These are phyloP conservation scores for Amphiprion percula DNA, from an alignment of 2,113 vertebrate species.

Conservation along the genomic window DNA sequence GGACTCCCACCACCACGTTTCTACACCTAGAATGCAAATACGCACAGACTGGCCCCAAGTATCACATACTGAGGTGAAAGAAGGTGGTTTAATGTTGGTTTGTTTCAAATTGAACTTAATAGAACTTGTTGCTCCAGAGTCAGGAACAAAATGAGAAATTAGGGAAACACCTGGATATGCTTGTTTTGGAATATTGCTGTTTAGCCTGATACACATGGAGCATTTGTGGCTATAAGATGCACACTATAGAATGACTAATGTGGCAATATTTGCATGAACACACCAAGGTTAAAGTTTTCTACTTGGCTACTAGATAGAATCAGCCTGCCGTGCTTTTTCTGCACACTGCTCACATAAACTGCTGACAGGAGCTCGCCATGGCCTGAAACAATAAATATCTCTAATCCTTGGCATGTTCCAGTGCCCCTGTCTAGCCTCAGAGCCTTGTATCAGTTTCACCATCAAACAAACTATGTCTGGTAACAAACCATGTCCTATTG, in stretches of 20 bases:
- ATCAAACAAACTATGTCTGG: slow-evolving; percentile 1
- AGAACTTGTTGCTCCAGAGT: too few relatives aligned
- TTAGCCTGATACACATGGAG: too few relatives aligned
- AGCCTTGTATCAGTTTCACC: slow-evolving; percentile 8
- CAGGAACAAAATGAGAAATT: too few relatives aligned
- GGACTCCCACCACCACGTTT: neutral
- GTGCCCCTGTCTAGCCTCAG: slow-evolving; percentile 3
- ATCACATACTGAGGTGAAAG: neutral
- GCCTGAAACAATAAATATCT: slow-evolving; percentile 60
- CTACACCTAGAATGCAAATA: neutral
- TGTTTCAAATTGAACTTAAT: neutral
- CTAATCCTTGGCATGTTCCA: slow-evolving; percentile 58
- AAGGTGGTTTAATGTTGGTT: neutral
- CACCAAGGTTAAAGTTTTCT: neutral
- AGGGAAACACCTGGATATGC: too few relatives aligned
- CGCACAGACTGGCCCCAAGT: neutral
- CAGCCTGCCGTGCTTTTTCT: slow-evolving; percentile 14
- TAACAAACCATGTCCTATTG: too few relatives aligned
- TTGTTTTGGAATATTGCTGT: too few relatives aligned
- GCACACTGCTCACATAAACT: slow-evolving; percentile 36
- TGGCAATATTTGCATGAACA: neutral
- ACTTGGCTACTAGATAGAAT: neutral
- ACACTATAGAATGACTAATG: neutral
- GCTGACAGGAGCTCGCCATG: slow-evolving; percentile 50
- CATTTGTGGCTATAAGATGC: neutral